phyloP scores from a whole-genome alignment of 2,888 invertebrate species.

The Troides helena region DNA sequence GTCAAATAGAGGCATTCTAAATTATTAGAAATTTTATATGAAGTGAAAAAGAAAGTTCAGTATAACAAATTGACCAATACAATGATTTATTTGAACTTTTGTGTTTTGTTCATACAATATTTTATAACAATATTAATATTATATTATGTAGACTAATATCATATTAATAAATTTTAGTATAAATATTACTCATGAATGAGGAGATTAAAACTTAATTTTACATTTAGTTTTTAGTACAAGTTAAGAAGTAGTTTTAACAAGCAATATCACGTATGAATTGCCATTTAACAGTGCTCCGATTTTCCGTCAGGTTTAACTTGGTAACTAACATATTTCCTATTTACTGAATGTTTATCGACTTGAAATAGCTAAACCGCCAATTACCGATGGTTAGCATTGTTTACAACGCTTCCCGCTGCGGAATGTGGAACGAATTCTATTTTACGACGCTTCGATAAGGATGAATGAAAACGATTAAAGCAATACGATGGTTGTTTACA shows the following conservation, averaged over 20 bases:
- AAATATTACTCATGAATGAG: no score
- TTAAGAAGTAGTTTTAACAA: neutral
- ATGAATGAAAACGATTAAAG: slow-evolving; percentile 26
- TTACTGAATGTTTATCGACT: slow-evolving; percentile 24
- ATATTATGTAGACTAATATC: no score
- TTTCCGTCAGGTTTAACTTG: neutral
- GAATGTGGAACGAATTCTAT: slow-evolving; percentile 24
- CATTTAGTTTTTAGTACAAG: neutral
- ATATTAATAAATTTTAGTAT: no score
- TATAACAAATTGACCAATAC: no score
- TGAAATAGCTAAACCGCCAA: slow-evolving; percentile 21
- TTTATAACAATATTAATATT: no score
- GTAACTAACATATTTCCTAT: neutral
- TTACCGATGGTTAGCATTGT: slow-evolving; percentile 24
- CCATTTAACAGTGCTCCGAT: neutral
- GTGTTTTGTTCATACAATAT: no score
- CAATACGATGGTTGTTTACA: slow-evolving; percentile 11
- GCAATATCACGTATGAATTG: neutral
- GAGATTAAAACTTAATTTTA: no score
- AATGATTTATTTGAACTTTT: no score
- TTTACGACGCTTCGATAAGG: slow-evolving; percentile 26
- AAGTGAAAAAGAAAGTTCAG: no score
- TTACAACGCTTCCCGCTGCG: slow-evolving; percentile 19
- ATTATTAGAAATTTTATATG: neutral
- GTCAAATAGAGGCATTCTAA: neutral